Evolutionary conservation across 2,113 vertebrate species (phyloP), one percentile per base, ranked within the genome.

Genomic region (Caranx melampygus): DNA sequence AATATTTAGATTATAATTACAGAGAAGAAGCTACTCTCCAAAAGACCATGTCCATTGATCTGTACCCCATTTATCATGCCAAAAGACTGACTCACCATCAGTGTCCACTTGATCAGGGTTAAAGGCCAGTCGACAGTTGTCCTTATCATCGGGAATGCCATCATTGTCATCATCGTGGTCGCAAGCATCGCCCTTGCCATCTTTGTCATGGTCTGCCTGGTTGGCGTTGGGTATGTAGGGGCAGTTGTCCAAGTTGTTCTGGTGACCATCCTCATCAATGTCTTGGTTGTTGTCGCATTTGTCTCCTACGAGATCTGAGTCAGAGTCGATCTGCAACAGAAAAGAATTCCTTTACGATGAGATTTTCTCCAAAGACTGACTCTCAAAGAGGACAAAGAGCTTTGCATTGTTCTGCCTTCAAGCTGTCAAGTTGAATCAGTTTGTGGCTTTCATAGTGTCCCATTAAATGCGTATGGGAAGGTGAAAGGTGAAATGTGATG

Each of bases 81-180:
- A 18, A 71, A n/a, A 44, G 60, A 35, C 18, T 49, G 35, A 83
- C 95, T 97, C 81, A 99, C 98, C 98, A 81, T 99, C 97, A 69
- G 97, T 96, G 83, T 99, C 98, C 62, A 96, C 75, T 91, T 99
- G 98, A 91, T 99, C 97, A 1, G 96, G 96, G 79, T 99, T 99
- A 75, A 94, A 93, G 81, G 95, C 97, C 70, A 99, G 90, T 78
- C 98, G 93, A 81, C 98, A 99, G 91, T 99, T 99, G 87, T 99
- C 98, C 91, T 95, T 98, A 21, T 99, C 97, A 78, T 99, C 98
- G n/a, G 98, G 97, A 75, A 99, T 94, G 40, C 97, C 98, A 3
- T 99, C 98, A 5, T 99, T 99, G 90, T 99, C 98, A n/a, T 99
- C 98, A n/a, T 99, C 98, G 0, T 98, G 96, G 92, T 99, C 98